A percentile compares a stretch with the other conserved stretches of the same genome.
Conservation (phyloP, 2,113 vertebrate genomes). For the Polypterus senegalus region DNA sequence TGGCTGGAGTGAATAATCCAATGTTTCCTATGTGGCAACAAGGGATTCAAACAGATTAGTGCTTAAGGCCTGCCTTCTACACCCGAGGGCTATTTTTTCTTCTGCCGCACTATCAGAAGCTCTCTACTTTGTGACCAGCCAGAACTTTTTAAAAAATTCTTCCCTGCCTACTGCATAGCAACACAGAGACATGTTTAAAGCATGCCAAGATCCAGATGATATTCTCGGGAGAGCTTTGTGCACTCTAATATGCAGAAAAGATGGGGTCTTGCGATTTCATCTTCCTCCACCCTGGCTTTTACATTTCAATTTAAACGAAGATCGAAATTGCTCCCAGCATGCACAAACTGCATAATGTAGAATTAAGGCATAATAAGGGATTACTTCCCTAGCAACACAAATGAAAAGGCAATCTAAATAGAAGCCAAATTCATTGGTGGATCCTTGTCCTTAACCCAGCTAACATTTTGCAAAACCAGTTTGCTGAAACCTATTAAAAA, state of each 20-base stretch:
- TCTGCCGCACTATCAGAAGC: background rate
- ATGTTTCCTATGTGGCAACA: background rate
- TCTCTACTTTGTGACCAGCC: background rate
- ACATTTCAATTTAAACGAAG: background rate
- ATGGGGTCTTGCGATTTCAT: too few relatives aligned
- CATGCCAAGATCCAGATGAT: background rate
- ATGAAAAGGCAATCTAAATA: background rate
- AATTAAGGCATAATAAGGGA: background rate
- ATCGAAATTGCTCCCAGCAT: background rate
- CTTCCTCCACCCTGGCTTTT: too few relatives aligned
- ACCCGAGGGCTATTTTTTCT: background rate
- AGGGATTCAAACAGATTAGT: background rate
- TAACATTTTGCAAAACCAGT: too few relatives aligned
- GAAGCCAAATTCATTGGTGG: background rate
- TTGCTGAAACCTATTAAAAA: too few relatives aligned
- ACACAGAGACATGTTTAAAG: background rate
- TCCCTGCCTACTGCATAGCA: background rate
- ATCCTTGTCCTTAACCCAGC: too few relatives aligned
- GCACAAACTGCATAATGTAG: background rate
- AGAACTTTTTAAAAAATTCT: background rate
- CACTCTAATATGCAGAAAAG: too few relatives aligned
- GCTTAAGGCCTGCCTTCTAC: background rate
- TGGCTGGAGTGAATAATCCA: background rate
- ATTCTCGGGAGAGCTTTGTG: background rate
- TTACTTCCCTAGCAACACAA: conserved; percentile 4